Conservation (phyloP, 2,797 vertebrate species). For the Hemibagrus guttatus region DNA sequence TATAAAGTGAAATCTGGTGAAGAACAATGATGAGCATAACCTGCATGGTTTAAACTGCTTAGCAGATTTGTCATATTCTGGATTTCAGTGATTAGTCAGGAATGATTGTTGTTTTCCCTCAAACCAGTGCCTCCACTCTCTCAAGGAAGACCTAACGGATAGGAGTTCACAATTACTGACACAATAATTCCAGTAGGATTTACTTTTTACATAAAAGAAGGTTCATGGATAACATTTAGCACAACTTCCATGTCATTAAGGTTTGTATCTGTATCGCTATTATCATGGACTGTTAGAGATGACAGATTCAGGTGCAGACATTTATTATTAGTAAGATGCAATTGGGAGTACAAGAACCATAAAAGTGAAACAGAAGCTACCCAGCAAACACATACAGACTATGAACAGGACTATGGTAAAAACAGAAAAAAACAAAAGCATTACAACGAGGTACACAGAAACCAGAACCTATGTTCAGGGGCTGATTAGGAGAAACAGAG, state of each 20-base stretch:
- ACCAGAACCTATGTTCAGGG: too few relatives aligned
- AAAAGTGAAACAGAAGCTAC: too few relatives aligned
- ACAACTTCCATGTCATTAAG: neutral
- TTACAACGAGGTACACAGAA: too few relatives aligned
- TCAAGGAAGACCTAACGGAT: neutral
- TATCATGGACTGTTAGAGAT: too few relatives aligned
- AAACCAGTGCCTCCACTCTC: neutral
- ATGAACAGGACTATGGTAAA: too few relatives aligned
- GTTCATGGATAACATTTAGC: neutral
- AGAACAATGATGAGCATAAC: neutral
- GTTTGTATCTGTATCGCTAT: neutral
- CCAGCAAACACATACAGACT: too few relatives aligned
- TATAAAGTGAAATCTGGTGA: neutral
- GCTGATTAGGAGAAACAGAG: too few relatives aligned
- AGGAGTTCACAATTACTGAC: neutral
- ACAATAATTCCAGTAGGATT: neutral
- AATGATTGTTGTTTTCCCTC: neutral
- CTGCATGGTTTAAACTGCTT: neutral
- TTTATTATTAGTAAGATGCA: too few relatives aligned
- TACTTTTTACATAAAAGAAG: neutral
- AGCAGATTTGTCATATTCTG: conserved; percentile 4
- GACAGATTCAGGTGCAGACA: too few relatives aligned
- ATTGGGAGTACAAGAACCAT: too few relatives aligned
- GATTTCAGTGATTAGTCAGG: neutral
- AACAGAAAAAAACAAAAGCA: too few relatives aligned